A percentile compares a stretch with the other conserved stretches of the same genome.
phyloP scores from a whole-genome alignment of 1,140 invertebrate species.

The Rhagoletis pomonella region DNA sequence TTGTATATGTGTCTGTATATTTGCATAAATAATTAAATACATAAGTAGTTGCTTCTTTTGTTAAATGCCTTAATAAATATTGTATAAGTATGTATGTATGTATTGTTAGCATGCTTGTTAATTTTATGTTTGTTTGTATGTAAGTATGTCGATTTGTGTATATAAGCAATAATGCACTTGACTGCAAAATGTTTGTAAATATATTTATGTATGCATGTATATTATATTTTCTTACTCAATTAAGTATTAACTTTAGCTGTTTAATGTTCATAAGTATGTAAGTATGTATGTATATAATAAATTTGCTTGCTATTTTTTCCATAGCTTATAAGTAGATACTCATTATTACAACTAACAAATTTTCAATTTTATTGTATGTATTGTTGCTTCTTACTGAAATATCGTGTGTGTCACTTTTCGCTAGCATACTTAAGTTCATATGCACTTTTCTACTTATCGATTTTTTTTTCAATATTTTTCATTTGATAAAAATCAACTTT shows the following conservation, averaged over 20 bases:
- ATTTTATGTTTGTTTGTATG: not conserved
- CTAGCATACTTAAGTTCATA: not conserved
- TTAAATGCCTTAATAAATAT: conserved; percentile 30
- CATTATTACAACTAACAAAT: not conserved
- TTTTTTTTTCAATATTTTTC: not conserved
- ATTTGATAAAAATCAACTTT: no score
- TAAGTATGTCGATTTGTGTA: not conserved
- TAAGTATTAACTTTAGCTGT: not conserved
- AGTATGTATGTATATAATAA: not conserved
- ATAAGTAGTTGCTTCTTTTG: not conserved
- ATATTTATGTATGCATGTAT: not conserved
- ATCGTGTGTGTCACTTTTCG: not conserved
- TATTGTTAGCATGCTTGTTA: not conserved
- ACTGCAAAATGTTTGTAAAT: conserved; percentile 20
- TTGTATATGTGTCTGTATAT: conserved; percentile 28
- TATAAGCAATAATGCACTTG: conserved; percentile 41
- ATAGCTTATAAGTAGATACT: not conserved
- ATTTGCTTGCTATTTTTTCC: not conserved
- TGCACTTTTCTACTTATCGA: not conserved
- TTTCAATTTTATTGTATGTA: not conserved
- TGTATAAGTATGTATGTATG: not conserved
- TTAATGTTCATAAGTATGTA: not conserved
- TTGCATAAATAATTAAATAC: conserved; percentile 29
- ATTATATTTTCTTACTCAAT: not conserved
- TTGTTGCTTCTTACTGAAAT: not conserved